Evolutionary conservation across 2,113 vertebrate species (phyloP).

Genomic region (Motacilla alba): DNA sequence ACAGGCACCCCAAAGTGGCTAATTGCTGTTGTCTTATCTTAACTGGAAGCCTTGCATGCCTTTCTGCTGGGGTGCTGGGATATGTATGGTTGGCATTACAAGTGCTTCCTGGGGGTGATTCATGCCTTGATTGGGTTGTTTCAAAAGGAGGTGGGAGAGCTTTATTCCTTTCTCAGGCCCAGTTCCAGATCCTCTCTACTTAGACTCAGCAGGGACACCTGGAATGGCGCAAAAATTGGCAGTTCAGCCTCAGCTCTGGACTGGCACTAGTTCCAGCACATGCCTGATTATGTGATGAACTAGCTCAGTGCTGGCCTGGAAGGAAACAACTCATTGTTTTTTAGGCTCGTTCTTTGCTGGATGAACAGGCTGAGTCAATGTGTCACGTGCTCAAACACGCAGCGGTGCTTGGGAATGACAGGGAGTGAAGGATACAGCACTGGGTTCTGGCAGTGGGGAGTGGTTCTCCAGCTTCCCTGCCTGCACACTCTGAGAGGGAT

Average conservation of each 20-base stretch:
- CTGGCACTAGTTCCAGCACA: not conserved
- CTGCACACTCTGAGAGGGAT: not conserved
- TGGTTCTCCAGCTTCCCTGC: not conserved
- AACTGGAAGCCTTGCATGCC: not conserved
- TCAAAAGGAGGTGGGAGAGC: not conserved
- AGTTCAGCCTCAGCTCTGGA: not conserved
- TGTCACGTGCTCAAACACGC: not conserved
- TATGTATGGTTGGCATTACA: not conserved
- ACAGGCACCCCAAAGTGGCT: not conserved
- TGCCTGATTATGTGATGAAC: not conserved
- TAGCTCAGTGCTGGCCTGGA: not conserved
- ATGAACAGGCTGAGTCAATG: constrained; percentile 2
- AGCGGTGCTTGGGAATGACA: not conserved
- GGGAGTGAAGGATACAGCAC: not conserved
- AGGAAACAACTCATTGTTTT: not conserved
- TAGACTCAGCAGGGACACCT: not conserved
- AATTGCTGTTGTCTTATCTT: not conserved
- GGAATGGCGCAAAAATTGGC: not conserved
- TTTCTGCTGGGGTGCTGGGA: not conserved
- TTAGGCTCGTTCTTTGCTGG: not conserved
- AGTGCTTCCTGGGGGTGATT: not conserved
- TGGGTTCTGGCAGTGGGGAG: not conserved
- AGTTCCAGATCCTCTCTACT: not conserved
- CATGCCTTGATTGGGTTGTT: not conserved
- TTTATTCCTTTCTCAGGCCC: not conserved